phyloP scores from a whole-genome alignment of 2,797 vertebrate species.

The Orestias chungarensis region DNA sequence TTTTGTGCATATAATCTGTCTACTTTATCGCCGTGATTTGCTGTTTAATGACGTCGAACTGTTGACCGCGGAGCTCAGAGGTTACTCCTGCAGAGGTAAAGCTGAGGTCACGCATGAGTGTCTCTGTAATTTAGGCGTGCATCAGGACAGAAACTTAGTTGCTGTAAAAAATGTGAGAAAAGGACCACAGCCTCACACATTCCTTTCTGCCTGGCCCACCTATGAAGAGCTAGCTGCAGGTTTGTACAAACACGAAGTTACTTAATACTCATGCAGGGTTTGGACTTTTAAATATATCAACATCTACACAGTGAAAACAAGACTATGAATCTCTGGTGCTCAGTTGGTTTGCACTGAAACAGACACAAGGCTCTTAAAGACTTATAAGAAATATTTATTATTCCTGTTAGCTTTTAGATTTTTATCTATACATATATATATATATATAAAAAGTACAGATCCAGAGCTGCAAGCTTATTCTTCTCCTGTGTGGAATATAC shows the following conservation, averaged over 20 bases:
- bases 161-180: slow-evolving; percentile 50
- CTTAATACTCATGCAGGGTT: slow-evolving; percentile 43
- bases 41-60: slow-evolving; percentile 32
- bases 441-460: slow-evolving; percentile 38
- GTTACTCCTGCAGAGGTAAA: slow-evolving; percentile 59
- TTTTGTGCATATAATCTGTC: slow-evolving; percentile 14
- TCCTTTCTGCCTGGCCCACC: slow-evolving; percentile 70
- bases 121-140: slow-evolving; percentile 56
- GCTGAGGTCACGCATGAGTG: slow-evolving; percentile 51
- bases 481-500: slow-evolving; percentile 69
- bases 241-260: slow-evolving; percentile 56
- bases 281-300: slow-evolving; percentile 29
- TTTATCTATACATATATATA: too few relatives aligned
- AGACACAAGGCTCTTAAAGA: slow-evolving; percentile 27
- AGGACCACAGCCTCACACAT: slow-evolving; percentile 64
- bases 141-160: slow-evolving; percentile 36
- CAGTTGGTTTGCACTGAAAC: background rate
- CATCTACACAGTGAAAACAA: slow-evolving; percentile 13
- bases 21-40: slow-evolving; percentile 46
- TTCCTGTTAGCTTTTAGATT: slow-evolving; percentile 41
- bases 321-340: slow-evolving; percentile 11
- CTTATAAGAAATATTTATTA: slow-evolving; percentile 45
- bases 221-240: slow-evolving; percentile 59
- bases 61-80: slow-evolving; percentile 40
- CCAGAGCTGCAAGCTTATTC: slow-evolving; percentile 52